A percentile compares a stretch with the other conserved stretches of the same genome.
Evolutionary conservation across 2,888 invertebrate genomes (phyloP).

Genomic region (Agrotis ipsilon): DNA sequence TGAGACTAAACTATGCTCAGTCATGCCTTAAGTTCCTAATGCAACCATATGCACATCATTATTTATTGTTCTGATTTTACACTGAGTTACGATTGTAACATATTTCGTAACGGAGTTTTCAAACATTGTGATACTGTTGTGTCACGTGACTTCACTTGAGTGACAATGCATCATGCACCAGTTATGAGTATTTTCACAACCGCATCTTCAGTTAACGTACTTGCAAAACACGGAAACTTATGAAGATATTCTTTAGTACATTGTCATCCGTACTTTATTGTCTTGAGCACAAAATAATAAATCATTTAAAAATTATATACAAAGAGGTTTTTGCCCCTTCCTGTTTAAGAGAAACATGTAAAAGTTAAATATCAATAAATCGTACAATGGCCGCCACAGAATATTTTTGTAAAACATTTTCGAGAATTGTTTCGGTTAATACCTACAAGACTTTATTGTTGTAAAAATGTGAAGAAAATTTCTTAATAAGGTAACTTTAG

Average conservation of each 20-base stretch:
- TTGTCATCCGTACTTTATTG: conserved; percentile 10
- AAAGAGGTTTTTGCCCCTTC: conserved; percentile 24
- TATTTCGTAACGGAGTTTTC: conserved; percentile 19
- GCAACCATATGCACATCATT: background rate
- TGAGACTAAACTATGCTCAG: too few species aligned
- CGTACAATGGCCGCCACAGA: conserved; percentile 47
- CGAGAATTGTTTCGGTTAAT: conserved; percentile 36
- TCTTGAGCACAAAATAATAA: conserved; percentile 7
- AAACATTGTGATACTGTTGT: background rate
- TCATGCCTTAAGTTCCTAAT: background rate
- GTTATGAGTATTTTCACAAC: conserved; percentile 14
- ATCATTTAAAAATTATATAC: conserved; percentile 3
- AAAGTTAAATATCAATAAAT: conserved; percentile 22
- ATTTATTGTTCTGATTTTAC: conserved; percentile 14
- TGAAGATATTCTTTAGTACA: background rate
- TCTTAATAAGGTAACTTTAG: background rate
- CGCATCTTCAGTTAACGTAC: background rate
- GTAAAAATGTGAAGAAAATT: conserved; percentile 14
- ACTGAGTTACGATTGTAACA: conserved; percentile 1
- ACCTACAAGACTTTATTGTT: conserved; percentile 23
- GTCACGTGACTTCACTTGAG: background rate
- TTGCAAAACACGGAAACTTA: conserved; percentile 24
- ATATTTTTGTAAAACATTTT: conserved; percentile 44
- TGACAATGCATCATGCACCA: conserved; percentile 41
- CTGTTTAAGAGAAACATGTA: conserved; percentile 33